A percentile compares a stretch with the other conserved stretches of the same genome.
Conservation (phyloP, 2,888 invertebrate species). For the Gymnocheta viridis region DNA sequence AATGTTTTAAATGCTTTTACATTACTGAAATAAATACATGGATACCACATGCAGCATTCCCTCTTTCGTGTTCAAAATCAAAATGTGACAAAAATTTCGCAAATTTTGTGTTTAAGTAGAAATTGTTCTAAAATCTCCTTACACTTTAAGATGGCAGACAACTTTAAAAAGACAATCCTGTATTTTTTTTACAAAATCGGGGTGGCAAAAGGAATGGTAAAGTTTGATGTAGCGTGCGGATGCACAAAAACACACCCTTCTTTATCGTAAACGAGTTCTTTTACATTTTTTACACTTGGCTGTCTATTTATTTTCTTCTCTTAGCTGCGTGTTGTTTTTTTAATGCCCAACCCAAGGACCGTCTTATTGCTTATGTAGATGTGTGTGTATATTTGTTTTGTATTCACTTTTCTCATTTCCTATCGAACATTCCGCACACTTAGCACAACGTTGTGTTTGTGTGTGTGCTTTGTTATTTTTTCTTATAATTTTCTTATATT, state of each 20-base stretch:
- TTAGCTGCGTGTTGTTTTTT: constrained; percentile 52
- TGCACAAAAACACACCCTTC: constrained; percentile 63
- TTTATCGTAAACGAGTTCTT: constrained; percentile 32
- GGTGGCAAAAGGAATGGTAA: constrained; percentile 54
- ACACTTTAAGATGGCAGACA: constrained; percentile 55
- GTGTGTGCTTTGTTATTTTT: constrained; percentile 41
- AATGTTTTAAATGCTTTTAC: background rate
- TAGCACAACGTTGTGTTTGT: constrained; percentile 9
- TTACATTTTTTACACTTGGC: constrained; percentile 48
- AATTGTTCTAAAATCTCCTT: background rate
- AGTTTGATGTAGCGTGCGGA: background rate
- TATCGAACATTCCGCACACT: constrained; percentile 39
- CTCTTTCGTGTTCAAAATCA: no score
- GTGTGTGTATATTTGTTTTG: constrained; percentile 35
- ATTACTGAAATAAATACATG: background rate
- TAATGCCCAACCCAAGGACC: constrained; percentile 62
- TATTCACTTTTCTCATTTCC: constrained; percentile 58
- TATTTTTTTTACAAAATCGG: constrained; percentile 61
- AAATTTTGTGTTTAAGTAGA: background rate
- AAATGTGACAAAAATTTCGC: background rate
- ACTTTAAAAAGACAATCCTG: constrained; percentile 67
- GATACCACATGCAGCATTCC: background rate
- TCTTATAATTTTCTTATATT: constrained; percentile 46
- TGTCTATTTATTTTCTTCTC: constrained; percentile 66
- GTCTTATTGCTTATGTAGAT: constrained; percentile 36